Conservation (phyloP, 2,113 vertebrate genomes). For the Choloepus hoffmanni region DNA sequence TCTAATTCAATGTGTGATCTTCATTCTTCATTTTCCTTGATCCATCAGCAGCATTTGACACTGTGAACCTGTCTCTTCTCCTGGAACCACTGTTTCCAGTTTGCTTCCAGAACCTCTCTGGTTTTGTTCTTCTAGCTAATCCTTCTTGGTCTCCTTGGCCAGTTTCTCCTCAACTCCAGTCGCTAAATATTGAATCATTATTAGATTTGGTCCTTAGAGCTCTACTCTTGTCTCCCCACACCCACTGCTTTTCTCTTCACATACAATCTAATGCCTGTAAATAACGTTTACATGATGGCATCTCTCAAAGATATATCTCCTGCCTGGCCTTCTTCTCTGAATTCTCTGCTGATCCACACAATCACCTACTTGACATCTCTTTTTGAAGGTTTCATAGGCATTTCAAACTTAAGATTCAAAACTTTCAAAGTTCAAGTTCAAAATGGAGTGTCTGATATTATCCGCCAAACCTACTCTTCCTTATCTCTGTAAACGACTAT, state of each 20-base stretch:
- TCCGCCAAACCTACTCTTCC: neutral
- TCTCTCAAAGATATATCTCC: neutral
- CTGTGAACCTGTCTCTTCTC: neutral
- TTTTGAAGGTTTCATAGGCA: neutral
- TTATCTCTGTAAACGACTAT: neutral
- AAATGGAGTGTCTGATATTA: neutral
- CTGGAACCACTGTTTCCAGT: neutral
- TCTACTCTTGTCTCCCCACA: neutral
- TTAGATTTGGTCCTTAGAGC: neutral
- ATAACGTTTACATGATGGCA: neutral
- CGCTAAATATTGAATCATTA: neutral
- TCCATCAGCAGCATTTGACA: neutral
- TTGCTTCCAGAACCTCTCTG: neutral
- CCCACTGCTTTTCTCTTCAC: neutral
- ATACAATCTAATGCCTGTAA: neutral
- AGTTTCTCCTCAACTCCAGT: neutral
- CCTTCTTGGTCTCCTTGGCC: neutral
- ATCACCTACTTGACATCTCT: neutral
- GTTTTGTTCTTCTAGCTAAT: neutral
- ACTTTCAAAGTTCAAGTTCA: neutral
- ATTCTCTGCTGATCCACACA: neutral
- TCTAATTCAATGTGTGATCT: neutral
- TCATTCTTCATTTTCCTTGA: neutral
- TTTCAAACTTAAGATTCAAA: conserved; percentile 27
- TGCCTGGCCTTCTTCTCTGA: neutral